Conservation (phyloP, 2,888 invertebrate species). For the Acholoe squamosa region DNA sequence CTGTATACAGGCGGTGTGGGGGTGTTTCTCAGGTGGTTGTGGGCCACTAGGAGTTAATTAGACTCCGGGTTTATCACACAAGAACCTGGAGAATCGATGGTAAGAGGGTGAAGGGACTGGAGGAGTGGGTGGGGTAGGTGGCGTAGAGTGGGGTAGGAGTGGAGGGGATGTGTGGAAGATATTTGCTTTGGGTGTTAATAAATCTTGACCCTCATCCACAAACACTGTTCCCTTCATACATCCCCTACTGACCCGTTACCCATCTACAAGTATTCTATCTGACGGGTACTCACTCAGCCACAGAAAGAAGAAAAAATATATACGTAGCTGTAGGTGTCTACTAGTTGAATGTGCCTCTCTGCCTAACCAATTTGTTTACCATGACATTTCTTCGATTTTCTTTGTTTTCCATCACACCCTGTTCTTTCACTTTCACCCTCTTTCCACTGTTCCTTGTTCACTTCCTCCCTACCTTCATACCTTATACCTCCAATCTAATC, state of each 20-base stretch:
- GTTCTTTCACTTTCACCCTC: not conserved
- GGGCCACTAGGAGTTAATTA: conserved; percentile 15
- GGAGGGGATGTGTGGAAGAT: not conserved
- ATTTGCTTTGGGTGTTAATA: conserved; percentile 19
- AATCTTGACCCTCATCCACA: not conserved
- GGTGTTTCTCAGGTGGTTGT: not conserved
- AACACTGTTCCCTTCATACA: not conserved
- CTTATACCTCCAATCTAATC: not conserved
- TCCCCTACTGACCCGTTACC: not conserved
- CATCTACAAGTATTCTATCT: too few species aligned
- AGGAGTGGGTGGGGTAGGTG: not conserved
- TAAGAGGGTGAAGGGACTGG: not conserved
- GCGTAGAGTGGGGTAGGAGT: not conserved
- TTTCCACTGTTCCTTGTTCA: not conserved
- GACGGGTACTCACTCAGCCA: not conserved
- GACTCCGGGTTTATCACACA: conserved; percentile 7
- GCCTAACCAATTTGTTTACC: too few species aligned
- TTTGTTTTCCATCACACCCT: not conserved
- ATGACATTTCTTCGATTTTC: too few species aligned
- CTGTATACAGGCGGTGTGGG: not conserved
- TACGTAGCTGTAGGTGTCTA: too few species aligned
- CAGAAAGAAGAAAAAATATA: too few species aligned
- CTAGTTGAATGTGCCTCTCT: too few species aligned
- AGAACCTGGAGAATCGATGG: not conserved
- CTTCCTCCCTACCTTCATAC: not conserved